Evolutionary conservation across 2,797 vertebrate species (phyloP).

Genomic region (Eptatretus atami): DNA sequence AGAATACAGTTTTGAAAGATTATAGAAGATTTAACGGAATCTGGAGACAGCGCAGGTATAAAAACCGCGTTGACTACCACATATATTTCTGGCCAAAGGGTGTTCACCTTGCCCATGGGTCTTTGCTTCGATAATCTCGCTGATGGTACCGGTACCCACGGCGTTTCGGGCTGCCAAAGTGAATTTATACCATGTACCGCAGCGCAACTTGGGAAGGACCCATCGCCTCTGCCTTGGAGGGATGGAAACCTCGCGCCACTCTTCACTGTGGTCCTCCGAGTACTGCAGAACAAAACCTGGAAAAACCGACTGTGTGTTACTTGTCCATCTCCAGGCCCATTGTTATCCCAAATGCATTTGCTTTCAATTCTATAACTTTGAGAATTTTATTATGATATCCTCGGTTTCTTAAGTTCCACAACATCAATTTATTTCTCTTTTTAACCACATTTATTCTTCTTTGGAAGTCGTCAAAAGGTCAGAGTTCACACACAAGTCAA

Average conservation of each 20-base stretch:
- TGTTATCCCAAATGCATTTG: neutral
- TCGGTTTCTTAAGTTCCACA: too few relatives aligned
- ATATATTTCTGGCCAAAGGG: too few relatives aligned
- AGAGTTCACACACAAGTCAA: too few relatives aligned
- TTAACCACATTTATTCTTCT: too few relatives aligned
- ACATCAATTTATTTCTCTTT: too few relatives aligned
- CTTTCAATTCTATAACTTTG: too few relatives aligned
- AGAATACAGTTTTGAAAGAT: neutral
- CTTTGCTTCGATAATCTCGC: slow-evolving; percentile 95
- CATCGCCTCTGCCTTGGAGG: slow-evolving; percentile 85
- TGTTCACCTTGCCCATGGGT: slow-evolving; percentile 65
- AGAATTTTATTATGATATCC: too few relatives aligned
- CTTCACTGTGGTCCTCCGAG: slow-evolving; percentile 90
- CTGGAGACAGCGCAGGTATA: neutral
- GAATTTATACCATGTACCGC: slow-evolving; percentile 97
- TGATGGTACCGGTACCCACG: slow-evolving; percentile 82
- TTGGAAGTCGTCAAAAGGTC: too few relatives aligned
- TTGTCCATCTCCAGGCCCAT: too few relatives aligned
- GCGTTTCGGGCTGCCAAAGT: slow-evolving; percentile 85
- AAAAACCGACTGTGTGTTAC: neutral
- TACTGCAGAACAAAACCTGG: slow-evolving; percentile 89
- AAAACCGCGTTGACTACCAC: too few relatives aligned
- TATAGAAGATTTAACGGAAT: neutral
- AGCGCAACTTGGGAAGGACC: slow-evolving; percentile 66
- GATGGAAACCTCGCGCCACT: slow-evolving; percentile 91